Base-by-base conservation (phyloP, 2,888 invertebrate species). In the Ferrisia virgata region DNA sequence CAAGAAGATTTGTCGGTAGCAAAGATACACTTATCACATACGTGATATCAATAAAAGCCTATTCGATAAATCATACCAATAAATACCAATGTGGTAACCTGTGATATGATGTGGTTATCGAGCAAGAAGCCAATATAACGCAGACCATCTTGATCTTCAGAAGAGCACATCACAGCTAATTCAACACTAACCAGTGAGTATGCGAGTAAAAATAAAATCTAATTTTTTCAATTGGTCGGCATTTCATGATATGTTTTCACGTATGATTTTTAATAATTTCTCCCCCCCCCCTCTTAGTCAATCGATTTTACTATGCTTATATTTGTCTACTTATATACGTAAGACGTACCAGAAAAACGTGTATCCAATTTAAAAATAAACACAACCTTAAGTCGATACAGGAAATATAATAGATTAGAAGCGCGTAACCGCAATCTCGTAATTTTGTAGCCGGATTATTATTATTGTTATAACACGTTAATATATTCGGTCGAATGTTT, bases 341-440 rank as follows among this genome's bases (percentile, higher is more conserved):
- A n/a, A n/a, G n/a, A n/a, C n/a, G n/a, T n/a, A n/a, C n/a, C n/a
- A n/a, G n/a, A n/a, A n/a, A n/a, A 18, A 72, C 72, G 72, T 72
- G 72, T 33, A 72, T 72, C 72, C 72, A 72, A 72, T 72, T 72
- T 72, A 72, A 72, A 33, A 72, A 72, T 72, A 72, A 72, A 72
- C 72, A 72, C 72, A 72, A 33, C 31, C 72, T 72, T 72, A 33
- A 72, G 22, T 28, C 58, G 58, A 11, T 28, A 64, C 72, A 72
- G 72, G 72, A 72, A 72, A 72, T 72, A 72, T 33, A 33, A 72
- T 72, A 72, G 72, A 72, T 72, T 72, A 33, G 33, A n/a, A 15
- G 18, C 36, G 33, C 72, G 28, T 64, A 72, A 72, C 72, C 72
- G 36, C 72, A 72, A 64, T 64, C 58, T 22, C 25, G 58, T 64